Base-by-base conservation (phyloP, 1,140 invertebrate genomes). In the Metaphire vulgaris region DNA sequence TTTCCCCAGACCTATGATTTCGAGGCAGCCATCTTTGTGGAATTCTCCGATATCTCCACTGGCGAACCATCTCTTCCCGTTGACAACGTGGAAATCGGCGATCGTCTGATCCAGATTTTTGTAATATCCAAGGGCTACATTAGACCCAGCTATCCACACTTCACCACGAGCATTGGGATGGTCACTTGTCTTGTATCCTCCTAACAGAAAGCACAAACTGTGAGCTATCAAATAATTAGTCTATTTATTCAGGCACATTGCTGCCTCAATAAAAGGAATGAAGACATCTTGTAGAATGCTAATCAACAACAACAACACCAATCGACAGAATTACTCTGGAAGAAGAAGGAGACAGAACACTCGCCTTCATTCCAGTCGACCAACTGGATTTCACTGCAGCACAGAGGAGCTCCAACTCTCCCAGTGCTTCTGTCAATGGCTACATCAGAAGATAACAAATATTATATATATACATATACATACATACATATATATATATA, bases 31-130 rank as follows among this genome's bases (percentile, higher is more conserved):
- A 87, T 99, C 95, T 32, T 89, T 86, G 67, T 96, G 92, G 78
- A 98, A 87, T 89, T 97, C 94, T 12, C 92, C 96, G 87, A 99
- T 95, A 87, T 99, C 97, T 1, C 97, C 97, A 70, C 95, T 96
- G 80, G 91, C 91, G 86, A 99, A 99, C 93, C 95, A 86, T 2
- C 80, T 69, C 6, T 81, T 65, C 2, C 84, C 84, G 64, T 83
- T 75, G 29, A 83, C 81, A 73, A 91, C 90, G 75, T 92, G 91
- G 87, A 97, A 99, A 79, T 97, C 95, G 85, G 98, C 95, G 71
- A 90, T 89, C 0, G 95, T 95, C 86, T 95, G 94, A 68, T 92
- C 91, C 2, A 91, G 89, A 76, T 96, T 90, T 85, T 96, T 96
- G 86, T 94, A 99, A 86, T 99, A 99, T 16, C 97, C 97, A 69